Conservation (phyloP, 2,888 invertebrate species). For the Hirtodrosophila alboralis region DNA sequence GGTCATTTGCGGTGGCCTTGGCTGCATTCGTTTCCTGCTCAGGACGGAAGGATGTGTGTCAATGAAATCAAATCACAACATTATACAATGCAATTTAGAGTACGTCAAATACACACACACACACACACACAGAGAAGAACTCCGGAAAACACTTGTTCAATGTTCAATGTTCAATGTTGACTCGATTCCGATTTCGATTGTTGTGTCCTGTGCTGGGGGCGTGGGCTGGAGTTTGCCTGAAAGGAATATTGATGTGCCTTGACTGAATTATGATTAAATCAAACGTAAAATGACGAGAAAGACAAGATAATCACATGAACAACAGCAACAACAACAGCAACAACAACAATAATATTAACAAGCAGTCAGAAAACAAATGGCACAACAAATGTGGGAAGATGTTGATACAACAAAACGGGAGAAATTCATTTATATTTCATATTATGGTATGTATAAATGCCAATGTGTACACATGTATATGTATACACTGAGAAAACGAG, state of each 20-base stretch:
- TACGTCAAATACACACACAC: constrained; percentile 1
- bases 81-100: constrained; percentile 36
- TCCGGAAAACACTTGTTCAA: constrained; percentile 45
- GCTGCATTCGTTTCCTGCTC: constrained; percentile 7
- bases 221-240: no score
- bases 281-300: constrained; percentile 42
- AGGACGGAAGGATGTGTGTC: constrained; percentile 36
- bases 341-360: constrained; percentile 19
- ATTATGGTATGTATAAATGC: not conserved
- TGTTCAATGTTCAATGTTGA: constrained; percentile 56
- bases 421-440: constrained; percentile 1
- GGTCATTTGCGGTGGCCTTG: no score
- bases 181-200: constrained; percentile 40
- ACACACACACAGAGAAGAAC: constrained; percentile 4
- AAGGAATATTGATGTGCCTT: constrained; percentile 24
- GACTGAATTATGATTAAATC: constrained; percentile 62
- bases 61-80: constrained; percentile 43
- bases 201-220: constrained; percentile 16
- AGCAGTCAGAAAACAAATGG: constrained; percentile 35
- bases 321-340: constrained; percentile 1
- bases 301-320: constrained; percentile 19
- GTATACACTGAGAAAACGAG: not conserved
- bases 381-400: constrained; percentile 35
- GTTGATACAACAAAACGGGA: constrained; percentile 28
- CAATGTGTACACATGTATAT: not conserved